Evolutionary conservation across 2,113 vertebrate species (phyloP), one percentile per base, ranked within the genome.

Genomic region (Girardinichthys multiradiatus): DNA sequence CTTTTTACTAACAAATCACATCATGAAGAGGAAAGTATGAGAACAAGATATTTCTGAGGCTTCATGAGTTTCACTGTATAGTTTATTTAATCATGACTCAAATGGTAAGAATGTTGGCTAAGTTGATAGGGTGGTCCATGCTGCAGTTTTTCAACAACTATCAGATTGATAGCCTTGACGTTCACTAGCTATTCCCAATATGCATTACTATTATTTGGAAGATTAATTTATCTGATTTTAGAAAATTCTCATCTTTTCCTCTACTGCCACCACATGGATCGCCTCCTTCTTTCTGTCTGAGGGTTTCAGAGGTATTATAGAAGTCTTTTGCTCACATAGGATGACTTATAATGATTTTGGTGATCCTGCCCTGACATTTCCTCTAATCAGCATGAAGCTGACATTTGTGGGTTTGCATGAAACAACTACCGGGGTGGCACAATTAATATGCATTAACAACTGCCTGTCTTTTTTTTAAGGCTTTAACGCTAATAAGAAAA

Each of bases 281-380:
- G n/a, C 26, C 45, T 57, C n/a, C n/a, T 39, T 26, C 51, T 61
- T 10, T 45, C 42, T 11, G 2, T 57, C 13, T 17, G 39, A 13
- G 33, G 17, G 14, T 31, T 29, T 33, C 5, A 19, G 33, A 19
- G 68, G 30, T 42, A 48, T n/a, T 26, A 3, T 35, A 14, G 30
- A 71, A 30, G 39, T 64, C 77, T 51, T 35, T 26, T 37, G 70
- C 27, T 29, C 4, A 4, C 60, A n/a, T 21, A 64, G 48, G 59
- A 64, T 51, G 37, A 59, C 62, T 79, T 45, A 60, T 74, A 80
- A 80, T 80, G 30, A 80, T 64, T 69, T 80, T 39, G 31, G 48
- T 64, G 37, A 74, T 59, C 65, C 77, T 74, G 65, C 65, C 77
- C 48, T 79, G 77, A 79, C 77, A 79, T 80, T 80, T 80, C 29